Evolutionary conservation across 2,797 vertebrate species (phyloP).

Genomic region (Eleutherodactylus coqui): DNA sequence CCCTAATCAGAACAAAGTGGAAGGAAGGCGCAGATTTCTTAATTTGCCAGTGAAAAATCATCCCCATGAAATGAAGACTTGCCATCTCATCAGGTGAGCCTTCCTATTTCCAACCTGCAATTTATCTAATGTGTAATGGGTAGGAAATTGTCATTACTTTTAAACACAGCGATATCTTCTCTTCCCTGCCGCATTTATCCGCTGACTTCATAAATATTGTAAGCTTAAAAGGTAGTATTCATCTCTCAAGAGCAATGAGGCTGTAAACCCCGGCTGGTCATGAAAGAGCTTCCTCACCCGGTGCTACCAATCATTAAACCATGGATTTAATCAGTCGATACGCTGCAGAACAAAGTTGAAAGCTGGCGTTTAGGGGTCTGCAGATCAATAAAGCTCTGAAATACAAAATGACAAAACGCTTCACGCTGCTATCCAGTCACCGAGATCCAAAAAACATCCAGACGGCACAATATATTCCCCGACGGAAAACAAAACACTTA

Average conservation of each 20-base stretch:
- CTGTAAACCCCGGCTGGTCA: slow-evolving; percentile 39
- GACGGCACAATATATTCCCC: background rate
- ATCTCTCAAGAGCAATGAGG: slow-evolving; percentile 57
- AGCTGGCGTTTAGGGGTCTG: slow-evolving; percentile 27
- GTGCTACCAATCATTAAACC: slow-evolving; percentile 47
- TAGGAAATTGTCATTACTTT: slow-evolving; percentile 58
- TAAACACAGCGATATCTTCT: slow-evolving; percentile 49
- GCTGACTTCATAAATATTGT: slow-evolving; percentile 61
- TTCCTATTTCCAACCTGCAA: slow-evolving; percentile 24
- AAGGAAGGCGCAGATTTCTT: background rate
- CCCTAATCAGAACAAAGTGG: background rate
- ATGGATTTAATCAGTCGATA: slow-evolving; percentile 60
- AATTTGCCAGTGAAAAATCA: background rate
- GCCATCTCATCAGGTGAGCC: slow-evolving; percentile 4
- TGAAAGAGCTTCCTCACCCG: slow-evolving; percentile 41
- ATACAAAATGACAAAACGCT: slow-evolving; percentile 34
- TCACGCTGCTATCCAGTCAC: background rate
- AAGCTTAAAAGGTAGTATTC: slow-evolving; percentile 59
- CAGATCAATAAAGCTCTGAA: slow-evolving; percentile 23
- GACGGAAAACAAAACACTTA: slow-evolving; percentile 41
- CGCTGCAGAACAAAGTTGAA: slow-evolving; percentile 49
- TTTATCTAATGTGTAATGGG: slow-evolving; percentile 58
- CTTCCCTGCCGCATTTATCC: slow-evolving; percentile 50
- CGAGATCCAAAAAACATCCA: background rate
- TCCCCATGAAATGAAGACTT: slow-evolving; percentile 29